These are phyloP conservation scores for Mesodorylaimus sp. DNA, from an alignment of 2,888 invertebrate species.

Conservation along the genomic window DNA sequence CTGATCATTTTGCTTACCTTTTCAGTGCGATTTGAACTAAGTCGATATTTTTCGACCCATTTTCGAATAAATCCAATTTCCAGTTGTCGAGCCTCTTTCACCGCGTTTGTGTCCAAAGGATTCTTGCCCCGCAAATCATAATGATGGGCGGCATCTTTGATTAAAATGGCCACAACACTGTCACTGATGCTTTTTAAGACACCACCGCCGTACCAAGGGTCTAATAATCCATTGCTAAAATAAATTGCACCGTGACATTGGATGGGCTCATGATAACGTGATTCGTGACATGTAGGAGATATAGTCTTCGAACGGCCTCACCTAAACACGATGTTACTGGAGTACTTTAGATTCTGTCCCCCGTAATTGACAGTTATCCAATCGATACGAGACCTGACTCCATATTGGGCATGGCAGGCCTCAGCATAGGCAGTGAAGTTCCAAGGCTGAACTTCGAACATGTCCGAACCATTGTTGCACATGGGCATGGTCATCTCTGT, in stretches of 20 bases:
- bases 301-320: conserved; percentile 13
- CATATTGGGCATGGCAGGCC: conserved; percentile 46
- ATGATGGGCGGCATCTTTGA: conserved; percentile 37
- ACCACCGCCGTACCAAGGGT: conserved; percentile 38
- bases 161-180: conserved; percentile 30
- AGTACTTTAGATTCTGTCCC: conserved; percentile 48
- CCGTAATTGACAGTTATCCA: conserved; percentile 59
- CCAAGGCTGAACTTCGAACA: conserved; percentile 63
- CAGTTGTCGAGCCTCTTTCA: conserved; percentile 24
- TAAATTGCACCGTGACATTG: not conserved
- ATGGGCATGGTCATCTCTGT: conserved; percentile 89
- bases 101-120: conserved; percentile 31
- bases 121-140: conserved; percentile 35
- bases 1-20: no score
- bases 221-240: conserved; percentile 36
- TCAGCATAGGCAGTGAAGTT: conserved; percentile 47
- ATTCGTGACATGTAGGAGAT: not conserved
- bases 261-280: not conserved
- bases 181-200: conserved; percentile 17
- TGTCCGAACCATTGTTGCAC: conserved; percentile 42
- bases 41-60: conserved; percentile 10
- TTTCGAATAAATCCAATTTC: conserved; percentile 17
- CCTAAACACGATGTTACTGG: conserved; percentile 44
- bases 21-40: no score
- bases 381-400: conserved; percentile 47